Conservation (phyloP, 2,888 invertebrate species). For the Nomada ferruginata region DNA sequence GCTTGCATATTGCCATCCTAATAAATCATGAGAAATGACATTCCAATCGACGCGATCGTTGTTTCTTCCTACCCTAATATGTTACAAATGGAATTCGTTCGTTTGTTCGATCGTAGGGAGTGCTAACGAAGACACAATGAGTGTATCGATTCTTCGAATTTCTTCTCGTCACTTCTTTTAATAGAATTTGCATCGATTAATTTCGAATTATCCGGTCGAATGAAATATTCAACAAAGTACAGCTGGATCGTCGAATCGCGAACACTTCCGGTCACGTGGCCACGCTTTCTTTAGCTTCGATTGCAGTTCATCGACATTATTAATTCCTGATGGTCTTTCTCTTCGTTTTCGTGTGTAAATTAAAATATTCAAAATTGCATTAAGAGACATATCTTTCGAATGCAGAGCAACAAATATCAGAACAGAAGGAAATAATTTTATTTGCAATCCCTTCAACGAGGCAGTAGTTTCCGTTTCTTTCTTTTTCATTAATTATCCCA, state of each 20-base stretch:
- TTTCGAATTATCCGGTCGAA: slow-evolving; percentile 53
- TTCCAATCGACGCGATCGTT: slow-evolving; percentile 64
- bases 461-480: too few relatives aligned
- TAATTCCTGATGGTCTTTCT: slow-evolving; percentile 9
- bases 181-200: slow-evolving; percentile 54
- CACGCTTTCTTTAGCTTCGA: background rate
- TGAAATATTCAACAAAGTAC: slow-evolving; percentile 39
- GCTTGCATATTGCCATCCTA: slow-evolving; percentile 29
- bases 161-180: slow-evolving; percentile 28
- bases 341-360: too few relatives aligned
- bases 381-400: too few relatives aligned
- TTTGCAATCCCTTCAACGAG: too few relatives aligned
- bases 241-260: slow-evolving; percentile 38
- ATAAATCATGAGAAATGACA: slow-evolving; percentile 48
- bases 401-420: too few relatives aligned
- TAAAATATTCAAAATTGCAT: too few relatives aligned
- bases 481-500: too few relatives aligned
- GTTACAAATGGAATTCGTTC: slow-evolving; percentile 73
- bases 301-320: slow-evolving; percentile 3
- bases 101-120: slow-evolving; percentile 54
- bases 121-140: slow-evolving; percentile 65
- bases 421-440: too few relatives aligned
- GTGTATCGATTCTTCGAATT: slow-evolving; percentile 51
- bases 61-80: slow-evolving; percentile 73
- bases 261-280: slow-evolving; percentile 29